These are phyloP conservation scores for Pipistrellus pygmaeus DNA, from an alignment of 2,797 vertebrate species.

Conservation along the genomic window DNA sequence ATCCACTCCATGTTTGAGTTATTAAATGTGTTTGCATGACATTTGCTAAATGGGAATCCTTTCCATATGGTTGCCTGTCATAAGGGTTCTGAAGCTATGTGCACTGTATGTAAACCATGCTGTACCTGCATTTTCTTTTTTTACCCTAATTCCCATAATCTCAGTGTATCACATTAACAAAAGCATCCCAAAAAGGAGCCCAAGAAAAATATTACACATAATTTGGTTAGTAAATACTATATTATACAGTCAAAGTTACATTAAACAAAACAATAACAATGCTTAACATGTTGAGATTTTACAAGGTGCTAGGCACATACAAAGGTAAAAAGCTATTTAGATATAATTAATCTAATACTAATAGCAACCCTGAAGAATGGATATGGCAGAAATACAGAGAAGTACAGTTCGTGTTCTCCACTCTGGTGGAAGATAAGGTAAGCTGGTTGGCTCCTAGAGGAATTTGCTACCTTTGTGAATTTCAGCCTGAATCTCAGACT, in stretches of 20 bases:
- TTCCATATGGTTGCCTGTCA: slow-evolving; percentile 49
- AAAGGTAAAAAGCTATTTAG: slow-evolving; percentile 53
- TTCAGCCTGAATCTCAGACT: slow-evolving; percentile 40
- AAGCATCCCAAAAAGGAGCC: slow-evolving; percentile 5
- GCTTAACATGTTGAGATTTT: slow-evolving; percentile 19
- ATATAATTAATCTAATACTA: slow-evolving; percentile 5
- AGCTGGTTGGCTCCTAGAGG: slow-evolving; percentile 14
- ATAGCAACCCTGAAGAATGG: not conserved
- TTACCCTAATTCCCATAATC: not conserved
- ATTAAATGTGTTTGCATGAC: slow-evolving; percentile 62
- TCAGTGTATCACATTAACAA: slow-evolving; percentile 4
- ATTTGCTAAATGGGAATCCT: not conserved
- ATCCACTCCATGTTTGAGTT: slow-evolving; percentile 74
- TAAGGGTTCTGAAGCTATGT: slow-evolving; percentile 33
- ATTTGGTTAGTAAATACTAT: slow-evolving; percentile 25
- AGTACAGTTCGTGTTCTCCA: slow-evolving; percentile 2
- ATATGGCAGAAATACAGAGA: slow-evolving; percentile 31
- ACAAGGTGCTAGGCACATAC: not conserved
- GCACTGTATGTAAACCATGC: slow-evolving; percentile 24
- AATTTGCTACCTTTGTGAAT: slow-evolving; percentile 65
- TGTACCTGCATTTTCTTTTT: slow-evolving; percentile 62
- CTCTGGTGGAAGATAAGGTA: not conserved
- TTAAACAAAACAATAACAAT: slow-evolving; percentile 52
- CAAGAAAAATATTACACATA: slow-evolving; percentile 28
- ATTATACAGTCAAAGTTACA: slow-evolving; percentile 35